phyloP scores from a whole-genome alignment of 92 coral and sea anemone species.

The Pocillopora grandis region DNA sequence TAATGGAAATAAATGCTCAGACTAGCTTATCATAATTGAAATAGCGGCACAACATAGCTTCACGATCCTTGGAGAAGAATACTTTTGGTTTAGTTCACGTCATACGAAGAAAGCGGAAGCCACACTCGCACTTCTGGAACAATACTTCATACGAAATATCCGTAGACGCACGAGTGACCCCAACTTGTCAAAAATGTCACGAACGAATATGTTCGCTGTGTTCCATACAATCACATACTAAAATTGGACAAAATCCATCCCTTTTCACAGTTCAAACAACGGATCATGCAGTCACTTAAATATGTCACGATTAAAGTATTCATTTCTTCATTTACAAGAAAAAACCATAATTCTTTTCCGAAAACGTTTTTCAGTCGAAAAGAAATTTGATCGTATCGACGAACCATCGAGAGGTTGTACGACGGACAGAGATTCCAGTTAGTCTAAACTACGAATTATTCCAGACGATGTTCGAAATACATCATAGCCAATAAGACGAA shows the following conservation, averaged over 20 bases:
- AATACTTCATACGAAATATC: conserved; percentile 25
- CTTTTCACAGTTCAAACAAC: background rate
- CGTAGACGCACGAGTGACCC: conserved; percentile 24
- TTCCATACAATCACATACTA: background rate
- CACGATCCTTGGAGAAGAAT: background rate
- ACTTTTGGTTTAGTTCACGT: conserved; percentile 17
- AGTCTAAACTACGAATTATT: background rate
- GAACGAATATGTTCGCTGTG: conserved; percentile 9
- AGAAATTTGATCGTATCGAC: conserved; percentile 30
- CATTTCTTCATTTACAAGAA: background rate
- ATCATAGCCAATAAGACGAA: background rate
- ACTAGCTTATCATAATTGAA: background rate
- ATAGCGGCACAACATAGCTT: background rate
- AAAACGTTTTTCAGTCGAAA: background rate
- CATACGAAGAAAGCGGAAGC: conserved; percentile 24
- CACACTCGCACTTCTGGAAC: background rate
- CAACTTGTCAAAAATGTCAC: conserved; percentile 39
- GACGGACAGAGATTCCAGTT: background rate
- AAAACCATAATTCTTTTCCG: background rate
- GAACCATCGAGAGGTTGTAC: background rate
- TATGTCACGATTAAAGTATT: background rate
- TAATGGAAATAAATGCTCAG: background rate
- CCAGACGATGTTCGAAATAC: background rate
- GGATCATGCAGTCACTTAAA: no score
- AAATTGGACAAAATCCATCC: background rate